Conservation (phyloP, 2,797 vertebrate species). For the Falco peregrinus region DNA sequence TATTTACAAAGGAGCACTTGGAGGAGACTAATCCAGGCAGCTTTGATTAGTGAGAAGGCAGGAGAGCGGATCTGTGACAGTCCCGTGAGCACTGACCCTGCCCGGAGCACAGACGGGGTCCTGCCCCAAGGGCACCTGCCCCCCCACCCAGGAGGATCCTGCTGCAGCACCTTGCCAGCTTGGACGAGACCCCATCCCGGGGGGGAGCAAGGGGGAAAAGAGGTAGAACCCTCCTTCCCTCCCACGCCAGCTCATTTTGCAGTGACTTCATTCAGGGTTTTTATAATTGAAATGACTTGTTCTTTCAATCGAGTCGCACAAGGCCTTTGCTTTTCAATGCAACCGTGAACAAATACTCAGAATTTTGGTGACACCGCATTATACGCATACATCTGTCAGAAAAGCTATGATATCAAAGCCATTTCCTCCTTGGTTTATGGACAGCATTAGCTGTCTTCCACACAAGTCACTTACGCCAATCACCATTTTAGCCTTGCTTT, state of each 20-base stretch:
- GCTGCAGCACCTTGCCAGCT: neutral
- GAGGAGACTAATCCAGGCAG: neutral
- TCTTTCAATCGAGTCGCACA: neutral
- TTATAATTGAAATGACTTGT: neutral
- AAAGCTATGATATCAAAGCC: neutral
- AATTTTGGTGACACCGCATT: neutral
- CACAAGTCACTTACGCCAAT: neutral
- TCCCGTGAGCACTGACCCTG: too few species aligned
- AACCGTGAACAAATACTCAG: neutral
- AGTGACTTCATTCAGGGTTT: neutral
- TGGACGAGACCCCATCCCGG: neutral
- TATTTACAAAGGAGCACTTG: neutral
- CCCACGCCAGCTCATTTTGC: neutral
- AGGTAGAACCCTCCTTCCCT: neutral
- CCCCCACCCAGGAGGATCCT: neutral
- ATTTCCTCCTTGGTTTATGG: neutral
- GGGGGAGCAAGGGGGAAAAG: too few species aligned
- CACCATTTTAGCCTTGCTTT: neutral
- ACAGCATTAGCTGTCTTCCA: neutral
- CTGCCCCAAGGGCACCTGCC: too few species aligned
- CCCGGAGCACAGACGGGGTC: neutral
- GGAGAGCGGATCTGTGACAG: neutral
- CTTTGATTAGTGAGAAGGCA: neutral
- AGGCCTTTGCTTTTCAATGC: neutral
- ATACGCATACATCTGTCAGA: neutral